Evolutionary conservation across 1,140 invertebrate genomes (phyloP).

Genomic region (Chironomus tepperi): DNA sequence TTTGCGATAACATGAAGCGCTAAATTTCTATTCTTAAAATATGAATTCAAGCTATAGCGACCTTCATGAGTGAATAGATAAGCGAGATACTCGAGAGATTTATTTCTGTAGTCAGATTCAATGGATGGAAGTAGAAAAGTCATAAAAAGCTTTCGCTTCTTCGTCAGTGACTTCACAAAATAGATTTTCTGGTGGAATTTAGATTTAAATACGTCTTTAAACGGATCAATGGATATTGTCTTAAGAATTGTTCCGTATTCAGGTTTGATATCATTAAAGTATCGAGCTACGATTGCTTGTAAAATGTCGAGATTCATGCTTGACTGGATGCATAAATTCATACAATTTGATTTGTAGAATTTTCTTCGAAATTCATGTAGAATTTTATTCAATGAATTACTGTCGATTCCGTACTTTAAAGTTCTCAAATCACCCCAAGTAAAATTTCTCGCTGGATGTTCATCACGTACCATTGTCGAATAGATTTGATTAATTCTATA

Average conservation of each 20-base stretch:
- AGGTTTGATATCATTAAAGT: neutral
- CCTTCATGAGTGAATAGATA: conserved; percentile 5
- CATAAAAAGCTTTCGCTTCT: conserved; percentile 18
- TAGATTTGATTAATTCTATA: conserved; percentile 59
- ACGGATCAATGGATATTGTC: conserved; percentile 4
- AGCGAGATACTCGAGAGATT: conserved; percentile 3
- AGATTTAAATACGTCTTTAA: neutral
- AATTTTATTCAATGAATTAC: neutral
- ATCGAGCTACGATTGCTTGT: neutral
- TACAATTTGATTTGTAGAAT: conserved; percentile 8
- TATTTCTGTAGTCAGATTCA: conserved; percentile 26
- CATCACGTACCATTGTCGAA: conserved; percentile 48
- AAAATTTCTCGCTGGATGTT: conserved; percentile 66
- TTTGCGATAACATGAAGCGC: conserved; percentile 4
- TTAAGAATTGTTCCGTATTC: conserved; percentile 3
- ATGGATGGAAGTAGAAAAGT: neutral
- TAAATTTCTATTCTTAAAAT: neutral
- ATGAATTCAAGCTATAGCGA: neutral
- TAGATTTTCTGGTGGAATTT: conserved; percentile 17
- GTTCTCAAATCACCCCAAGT: conserved; percentile 64
- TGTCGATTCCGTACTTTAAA: neutral
- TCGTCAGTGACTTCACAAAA: neutral
- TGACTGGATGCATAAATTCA: conserved; percentile 16
- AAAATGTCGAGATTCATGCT: neutral
- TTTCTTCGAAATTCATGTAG: neutral